These are phyloP conservation scores for Nannoperca obscura DNA, from an alignment of 2,797 vertebrate species.

Conservation along the genomic window DNA sequence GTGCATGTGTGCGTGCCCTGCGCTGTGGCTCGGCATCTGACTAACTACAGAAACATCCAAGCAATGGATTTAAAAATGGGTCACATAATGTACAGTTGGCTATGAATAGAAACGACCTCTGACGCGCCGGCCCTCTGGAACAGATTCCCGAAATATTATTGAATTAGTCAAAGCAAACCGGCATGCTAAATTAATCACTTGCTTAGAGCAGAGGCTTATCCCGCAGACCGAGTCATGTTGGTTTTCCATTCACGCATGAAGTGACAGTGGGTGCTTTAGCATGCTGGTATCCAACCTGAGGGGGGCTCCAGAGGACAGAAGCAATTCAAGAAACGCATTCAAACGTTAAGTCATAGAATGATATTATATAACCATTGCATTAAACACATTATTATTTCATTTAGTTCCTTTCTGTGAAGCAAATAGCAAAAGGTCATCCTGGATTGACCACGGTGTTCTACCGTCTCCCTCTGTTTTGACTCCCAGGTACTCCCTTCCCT, in stretches of 20 bases:
- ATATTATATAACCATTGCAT: conserved; percentile 1
- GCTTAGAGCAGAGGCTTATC: conserved; percentile 37
- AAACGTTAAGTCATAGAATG: not conserved
- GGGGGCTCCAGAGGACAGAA: conserved; percentile 16
- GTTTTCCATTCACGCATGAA: conserved; percentile 42
- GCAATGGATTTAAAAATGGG: conserved; percentile 76
- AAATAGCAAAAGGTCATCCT: conserved; percentile 19
- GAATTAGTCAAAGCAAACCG: conserved; percentile 64
- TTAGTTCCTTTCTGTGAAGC: conserved; percentile 10
- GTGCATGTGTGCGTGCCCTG: not conserved
- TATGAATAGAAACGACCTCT: conserved; percentile 74
- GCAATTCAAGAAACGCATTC: not conserved
- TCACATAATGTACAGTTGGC: conserved; percentile 64
- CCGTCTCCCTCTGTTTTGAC: conserved; percentile 58
- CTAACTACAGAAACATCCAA: conserved; percentile 68
- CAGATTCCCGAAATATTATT: conserved; percentile 72
- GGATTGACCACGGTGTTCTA: conserved; percentile 39
- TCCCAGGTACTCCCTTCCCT: conserved; percentile 95
- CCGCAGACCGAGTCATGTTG: conserved; percentile 16
- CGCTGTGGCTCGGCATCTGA: conserved; percentile 50
- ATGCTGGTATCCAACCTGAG: not conserved
- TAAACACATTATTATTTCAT: not conserved
- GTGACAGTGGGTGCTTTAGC: not conserved
- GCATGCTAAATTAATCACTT: conserved; percentile 39
- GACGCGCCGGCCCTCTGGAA: conserved; percentile 42